Conservation (phyloP, 2,888 invertebrate genomes). For the Sycophila texana region DNA sequence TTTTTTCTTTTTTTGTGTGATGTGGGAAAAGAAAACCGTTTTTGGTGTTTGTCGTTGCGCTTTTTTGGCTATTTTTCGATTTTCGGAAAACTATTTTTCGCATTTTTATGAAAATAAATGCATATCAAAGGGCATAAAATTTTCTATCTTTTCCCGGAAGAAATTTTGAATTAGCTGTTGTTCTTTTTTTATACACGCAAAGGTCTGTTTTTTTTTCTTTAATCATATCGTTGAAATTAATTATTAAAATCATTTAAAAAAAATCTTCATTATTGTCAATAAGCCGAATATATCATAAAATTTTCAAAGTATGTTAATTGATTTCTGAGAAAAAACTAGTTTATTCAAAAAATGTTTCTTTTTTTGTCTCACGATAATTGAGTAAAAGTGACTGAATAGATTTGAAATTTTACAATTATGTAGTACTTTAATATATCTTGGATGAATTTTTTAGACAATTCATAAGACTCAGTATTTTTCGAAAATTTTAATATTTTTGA, state of each 20-base stretch:
- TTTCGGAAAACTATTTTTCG: too few species aligned
- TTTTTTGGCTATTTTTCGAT: too few species aligned
- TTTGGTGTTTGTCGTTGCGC: too few species aligned
- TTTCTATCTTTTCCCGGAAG: too few species aligned
- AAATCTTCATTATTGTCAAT: background rate
- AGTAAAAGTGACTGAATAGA: constrained; percentile 9
- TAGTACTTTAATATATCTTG: constrained; percentile 11
- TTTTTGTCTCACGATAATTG: background rate
- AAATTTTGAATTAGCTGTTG: too few species aligned
- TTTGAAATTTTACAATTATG: background rate
- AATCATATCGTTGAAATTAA: background rate
- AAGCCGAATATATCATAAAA: background rate
- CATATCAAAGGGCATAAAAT: too few species aligned
- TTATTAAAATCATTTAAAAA: background rate
- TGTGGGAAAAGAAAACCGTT: too few species aligned
- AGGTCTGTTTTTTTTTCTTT: background rate
- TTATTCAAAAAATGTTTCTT: background rate
- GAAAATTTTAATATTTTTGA: too few species aligned
- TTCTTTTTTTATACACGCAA: too few species aligned
- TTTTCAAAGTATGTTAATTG: background rate
- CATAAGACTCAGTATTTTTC: too few species aligned
- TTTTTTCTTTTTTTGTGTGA: too few species aligned
- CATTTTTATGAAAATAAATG: too few species aligned
- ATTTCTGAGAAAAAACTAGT: background rate
- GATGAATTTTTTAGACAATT: background rate